Evolutionary conservation across 2,797 vertebrate species (phyloP), one percentile per base, ranked within the genome.

Genomic region (Danio choprae): DNA sequence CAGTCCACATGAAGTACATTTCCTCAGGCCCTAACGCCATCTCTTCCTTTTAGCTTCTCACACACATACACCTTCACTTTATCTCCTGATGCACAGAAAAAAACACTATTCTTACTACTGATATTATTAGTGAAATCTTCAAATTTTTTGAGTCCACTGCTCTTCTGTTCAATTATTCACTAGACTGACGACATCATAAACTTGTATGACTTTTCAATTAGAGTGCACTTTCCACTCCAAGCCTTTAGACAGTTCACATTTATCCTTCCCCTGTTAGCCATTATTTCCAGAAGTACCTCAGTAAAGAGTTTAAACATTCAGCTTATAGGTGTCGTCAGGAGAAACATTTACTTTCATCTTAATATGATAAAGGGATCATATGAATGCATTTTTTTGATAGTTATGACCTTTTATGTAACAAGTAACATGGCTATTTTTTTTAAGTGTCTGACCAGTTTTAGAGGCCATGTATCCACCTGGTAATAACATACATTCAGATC

Each of bases 31-130:
- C 22, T 20, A 36, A 44, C 69, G 59, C 59, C 48, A 46, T 77
- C 74, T 82, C 65, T 72, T 72, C 60, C 48, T 58, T 41, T 77
- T 46, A 82, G 51, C 41, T 53, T 73, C 44, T 79, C 40, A 38
- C 75, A 79, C 60, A 38, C 74, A 8, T 29, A 59, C 8, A 60
- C 71, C 7, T 56, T 16, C 29, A 74, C 48, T 62, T 64, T 36
- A 50, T 74, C 67, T 68, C 13, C 9, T 55, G 44, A n/a, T 63
- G 6, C 36, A 29, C 46, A 44, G 55, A 50, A 70, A 36, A 36
- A 60, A 29, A 62, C 70, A 41, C 36, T 63, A 64, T 53, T 59
- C 41, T 74, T 76, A 16, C 46, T 40, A 53, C 36, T 22, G 18
- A 63, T 53, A 7, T 9, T 67, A 44, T 46, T 63, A 56, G 4